Base-by-base conservation (phyloP, 2,888 invertebrate species). In the Chelonus formosanus region DNA sequence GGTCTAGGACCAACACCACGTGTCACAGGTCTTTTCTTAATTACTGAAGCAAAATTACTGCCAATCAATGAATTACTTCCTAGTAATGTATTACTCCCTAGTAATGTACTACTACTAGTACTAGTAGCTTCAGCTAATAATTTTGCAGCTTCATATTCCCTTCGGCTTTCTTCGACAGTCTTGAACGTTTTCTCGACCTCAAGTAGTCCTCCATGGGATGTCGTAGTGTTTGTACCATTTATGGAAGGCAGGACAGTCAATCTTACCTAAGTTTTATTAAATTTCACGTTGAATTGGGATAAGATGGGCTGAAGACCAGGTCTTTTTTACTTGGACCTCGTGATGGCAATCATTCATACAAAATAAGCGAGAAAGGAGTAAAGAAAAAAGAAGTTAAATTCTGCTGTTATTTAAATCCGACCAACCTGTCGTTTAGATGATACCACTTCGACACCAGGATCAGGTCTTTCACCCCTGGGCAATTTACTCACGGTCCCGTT, bases 141-240 rank as follows among this genome's bases (percentile, higher is more conserved):
- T 57, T 72, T 70, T 70, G 68, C 74, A 70, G 78, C 77, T 57
- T 84, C 85, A 74, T 84, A 85, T 65, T 85, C 85, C 72, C 82
- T 84, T 57, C 85, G 85, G 48, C 86, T 84, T 78, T 91, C 89
- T 70, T 91, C 91, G 2, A 91, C 90, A 10, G 90, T 90, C 80
- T 91, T 88, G 76, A 90, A 90, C 70, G 90, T 90, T 53, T 88
- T 89, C 75, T 92, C 91, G 6, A 92, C 92, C 83, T 93, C 92
- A 56, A 92, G 83, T 62, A 92, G 80, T 7, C 92, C 92, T 7
- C 91, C 92, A 75, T 92, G 92, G 0, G 92, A 91, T 5, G 87
- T 88, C 6, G 83, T 85, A n/a, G 84, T 85, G 72, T 85, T 84
- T 48, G 89, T 88, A 68, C 87, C 87, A 74, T 90, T 89, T 62